Conservation (phyloP, 2,888 invertebrate genomes). For the Nomada goodeniana region DNA sequence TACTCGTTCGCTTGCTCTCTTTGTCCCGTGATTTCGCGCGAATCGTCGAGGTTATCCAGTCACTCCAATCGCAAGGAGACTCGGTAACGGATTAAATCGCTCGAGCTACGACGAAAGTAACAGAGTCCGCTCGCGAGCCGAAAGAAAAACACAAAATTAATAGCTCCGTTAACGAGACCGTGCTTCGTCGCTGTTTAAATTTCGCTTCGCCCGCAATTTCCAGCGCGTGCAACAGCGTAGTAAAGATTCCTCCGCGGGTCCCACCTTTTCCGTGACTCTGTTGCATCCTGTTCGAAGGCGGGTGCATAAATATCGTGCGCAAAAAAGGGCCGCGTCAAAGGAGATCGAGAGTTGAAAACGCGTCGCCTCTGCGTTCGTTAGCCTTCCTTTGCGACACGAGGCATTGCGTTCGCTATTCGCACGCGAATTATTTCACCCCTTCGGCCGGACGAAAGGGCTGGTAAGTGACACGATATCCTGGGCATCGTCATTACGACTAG, state of each 20-base stretch:
- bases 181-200: not conserved
- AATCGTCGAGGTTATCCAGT: constrained; percentile 36
- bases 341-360: constrained; percentile 24
- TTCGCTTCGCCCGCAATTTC: constrained; percentile 5
- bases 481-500: constrained; percentile 67
- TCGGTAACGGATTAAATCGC: constrained; percentile 26
- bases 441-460: constrained; percentile 51
- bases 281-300: constrained; percentile 3
- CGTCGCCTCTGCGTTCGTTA: constrained; percentile 49
- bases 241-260: constrained; percentile 11
- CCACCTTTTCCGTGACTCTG: constrained; percentile 41
- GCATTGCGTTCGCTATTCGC: constrained; percentile 66
- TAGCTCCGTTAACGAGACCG: constrained; percentile 25
- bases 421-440: constrained; percentile 68
- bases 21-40: constrained; percentile 38
- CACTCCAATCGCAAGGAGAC: constrained; percentile 5
- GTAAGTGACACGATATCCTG: constrained; percentile 60
- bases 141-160: constrained; percentile 23
- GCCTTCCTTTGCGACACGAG: constrained; percentile 33
- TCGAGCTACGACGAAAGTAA: not conserved
- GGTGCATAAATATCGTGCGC: constrained; percentile 10
- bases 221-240: constrained; percentile 26
- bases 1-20: constrained; percentile 51
- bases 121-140: not conserved
- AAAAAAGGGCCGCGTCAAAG: constrained; percentile 21